Conservation (phyloP, 2,888 invertebrate genomes). For the Odontothrips loti region DNA sequence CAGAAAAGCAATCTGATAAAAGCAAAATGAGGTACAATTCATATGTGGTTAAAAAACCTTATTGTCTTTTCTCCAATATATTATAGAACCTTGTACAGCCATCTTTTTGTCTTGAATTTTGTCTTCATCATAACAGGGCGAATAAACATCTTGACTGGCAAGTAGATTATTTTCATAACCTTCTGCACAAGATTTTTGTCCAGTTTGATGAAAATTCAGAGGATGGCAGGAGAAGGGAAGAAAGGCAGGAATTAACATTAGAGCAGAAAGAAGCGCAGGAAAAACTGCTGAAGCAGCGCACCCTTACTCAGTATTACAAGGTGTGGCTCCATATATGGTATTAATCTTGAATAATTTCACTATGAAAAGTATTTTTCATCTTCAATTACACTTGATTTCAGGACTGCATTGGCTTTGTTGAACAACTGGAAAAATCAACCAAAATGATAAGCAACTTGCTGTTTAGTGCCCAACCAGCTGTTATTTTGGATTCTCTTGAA, state of each 20-base stretch:
- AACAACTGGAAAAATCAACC: conserved; percentile 52
- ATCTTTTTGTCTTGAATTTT: neutral
- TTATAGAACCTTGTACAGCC: neutral
- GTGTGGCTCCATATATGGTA: neutral
- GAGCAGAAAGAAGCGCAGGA: conserved; percentile 38
- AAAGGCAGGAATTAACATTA: neutral
- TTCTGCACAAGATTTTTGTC: conserved; percentile 40
- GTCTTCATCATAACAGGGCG: conserved; percentile 34
- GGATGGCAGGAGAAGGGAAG: conserved; percentile 32
- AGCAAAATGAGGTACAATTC: neutral
- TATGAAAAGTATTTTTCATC: too few relatives aligned
- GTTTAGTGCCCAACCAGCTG: conserved; percentile 66
- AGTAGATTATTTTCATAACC: conserved; percentile 38
- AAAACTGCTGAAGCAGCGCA: conserved; percentile 46
- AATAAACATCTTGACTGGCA: conserved; percentile 38
- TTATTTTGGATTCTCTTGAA: conserved; percentile 83
- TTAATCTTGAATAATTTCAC: neutral
- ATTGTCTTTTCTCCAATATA: neutral
- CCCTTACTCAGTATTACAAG: conserved; percentile 38
- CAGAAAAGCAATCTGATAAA: neutral
- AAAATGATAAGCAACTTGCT: conserved; percentile 69
- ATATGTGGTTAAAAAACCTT: neutral
- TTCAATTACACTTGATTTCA: conserved; percentile 40
- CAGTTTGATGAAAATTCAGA: conserved; percentile 35
- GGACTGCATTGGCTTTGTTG: conserved; percentile 53